Evolutionary conservation across 1,140 invertebrate genomes (phyloP), one percentile per base, ranked within the genome.

Genomic region (Drosophila takahashii): DNA sequence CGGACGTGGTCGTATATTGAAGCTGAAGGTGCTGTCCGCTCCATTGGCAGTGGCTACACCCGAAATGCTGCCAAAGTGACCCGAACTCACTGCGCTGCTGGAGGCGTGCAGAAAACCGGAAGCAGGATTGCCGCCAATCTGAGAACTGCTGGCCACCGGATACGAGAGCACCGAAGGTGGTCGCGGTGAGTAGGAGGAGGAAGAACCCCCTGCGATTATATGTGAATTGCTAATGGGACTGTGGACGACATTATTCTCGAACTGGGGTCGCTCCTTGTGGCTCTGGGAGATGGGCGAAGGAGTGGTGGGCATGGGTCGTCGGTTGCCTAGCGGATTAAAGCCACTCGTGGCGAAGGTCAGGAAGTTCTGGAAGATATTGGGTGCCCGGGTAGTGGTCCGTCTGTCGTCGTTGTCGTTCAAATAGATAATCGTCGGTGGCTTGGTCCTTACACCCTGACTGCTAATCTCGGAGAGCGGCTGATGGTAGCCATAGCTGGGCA

Each of bases 361-460:
- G 34, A 91, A 81, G 52, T 91, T 91, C 27, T 91, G 90, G 27
- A 91, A 81, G 1, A 91, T 67, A 51, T 91, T 91, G 7, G 90
- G 90, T 11, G 79, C 59, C 22, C 81, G 51, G 10, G 75, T 90
- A 8, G 90, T 91, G 0, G 77, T 90, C 18, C 47, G 65, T 70
- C 54, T 64, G 62, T 83, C 78, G 18, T 79, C 83, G 52, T 75
- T 76, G 58, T 92, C 86, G 57, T 79, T 80, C 3, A 92, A 37
- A 41, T 90, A 92, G n/a, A 92, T 92, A 1, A 92, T 85, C 0
- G 90, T 92, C 50, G 91, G 91, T 16, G 91, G 91, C 45, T 86
- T 92, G 0, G 90, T 92, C 26, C 79, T 80, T n/a, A 77, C 67
- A 10, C 58, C 29, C 11, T 75, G 66, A 22, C 42, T 32, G 8